Percentiles rank a stretch among this genome's conserved stretches.
Conservation (phyloP, 2,797 vertebrate genomes). For the Varecia variegata region DNA sequence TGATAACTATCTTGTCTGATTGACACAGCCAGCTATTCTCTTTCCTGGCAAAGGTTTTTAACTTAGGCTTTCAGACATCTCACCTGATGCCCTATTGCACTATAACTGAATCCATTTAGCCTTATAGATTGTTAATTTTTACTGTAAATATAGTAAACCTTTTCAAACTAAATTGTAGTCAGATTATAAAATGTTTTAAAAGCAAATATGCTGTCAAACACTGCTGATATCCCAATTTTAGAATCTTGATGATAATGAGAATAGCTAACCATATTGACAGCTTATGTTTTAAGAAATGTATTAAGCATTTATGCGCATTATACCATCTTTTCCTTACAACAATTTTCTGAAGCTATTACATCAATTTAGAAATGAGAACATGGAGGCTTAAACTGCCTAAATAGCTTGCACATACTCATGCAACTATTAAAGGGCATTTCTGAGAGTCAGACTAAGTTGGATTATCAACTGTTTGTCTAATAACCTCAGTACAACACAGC, state of each 20-base stretch:
- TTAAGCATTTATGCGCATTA: neutral
- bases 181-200: conserved; percentile 37
- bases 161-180: conserved; percentile 11
- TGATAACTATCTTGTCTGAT: neutral
- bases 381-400: neutral
- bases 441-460: conserved; percentile 6
- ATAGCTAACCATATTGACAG: neutral
- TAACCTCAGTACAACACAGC: neutral
- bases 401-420: neutral
- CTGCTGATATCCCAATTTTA: neutral
- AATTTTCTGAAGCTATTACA: conserved; percentile 18
- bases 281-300: neutral
- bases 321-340: neutral
- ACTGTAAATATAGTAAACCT: neutral
- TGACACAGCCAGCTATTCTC: neutral
- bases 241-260: neutral
- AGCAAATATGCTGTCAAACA: conserved; percentile 2
- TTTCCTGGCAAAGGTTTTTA: neutral
- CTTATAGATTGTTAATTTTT: neutral
- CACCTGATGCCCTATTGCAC: neutral
- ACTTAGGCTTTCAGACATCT: neutral
- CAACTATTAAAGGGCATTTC: neutral
- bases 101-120: neutral
- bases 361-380: conserved; percentile 16
- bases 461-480: neutral